Evolutionary conservation across 2,888 invertebrate species (phyloP).

Genomic region (Ecliptopera silaceata): DNA sequence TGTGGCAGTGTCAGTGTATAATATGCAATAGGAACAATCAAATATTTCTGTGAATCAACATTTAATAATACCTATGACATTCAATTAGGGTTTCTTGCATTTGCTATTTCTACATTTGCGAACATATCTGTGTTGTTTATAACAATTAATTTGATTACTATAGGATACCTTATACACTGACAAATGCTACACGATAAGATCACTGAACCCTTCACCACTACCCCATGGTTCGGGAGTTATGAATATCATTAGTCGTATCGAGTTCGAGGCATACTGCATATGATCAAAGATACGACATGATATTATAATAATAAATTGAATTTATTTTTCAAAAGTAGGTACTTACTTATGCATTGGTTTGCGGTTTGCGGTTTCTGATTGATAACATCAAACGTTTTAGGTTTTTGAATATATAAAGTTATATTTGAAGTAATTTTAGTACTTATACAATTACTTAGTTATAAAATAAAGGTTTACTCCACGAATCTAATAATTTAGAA

Average conservation of each 20-base stretch:
- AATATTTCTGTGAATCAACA: not conserved
- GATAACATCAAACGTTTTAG: slow-evolving; percentile 20
- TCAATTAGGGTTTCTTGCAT: not conserved
- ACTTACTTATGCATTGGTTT: too few relatives aligned
- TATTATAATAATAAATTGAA: slow-evolving; percentile 18
- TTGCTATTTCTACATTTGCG: not conserved
- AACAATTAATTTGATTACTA: not conserved
- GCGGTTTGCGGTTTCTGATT: not conserved
- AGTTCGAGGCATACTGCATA: slow-evolving; percentile 48
- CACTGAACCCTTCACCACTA: slow-evolving; percentile 44
- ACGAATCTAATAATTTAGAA: too few relatives aligned
- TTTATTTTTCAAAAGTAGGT: slow-evolving; percentile 6
- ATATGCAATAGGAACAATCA: slow-evolving; percentile 2
- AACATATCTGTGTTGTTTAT: not conserved
- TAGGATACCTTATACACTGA: slow-evolving; percentile 23
- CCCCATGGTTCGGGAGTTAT: slow-evolving; percentile 49
- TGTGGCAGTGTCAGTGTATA: slow-evolving; percentile 56
- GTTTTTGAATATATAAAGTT: too few relatives aligned
- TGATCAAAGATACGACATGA: slow-evolving; percentile 46
- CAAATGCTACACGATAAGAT: slow-evolving; percentile 46
- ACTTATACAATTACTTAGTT: too few relatives aligned
- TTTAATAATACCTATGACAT: not conserved
- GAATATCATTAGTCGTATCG: slow-evolving; percentile 71
- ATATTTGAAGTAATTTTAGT: too few relatives aligned
- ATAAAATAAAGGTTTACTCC: too few relatives aligned